Conservation (phyloP, 2,888 invertebrate genomes). For the Meandrusa payeni region DNA sequence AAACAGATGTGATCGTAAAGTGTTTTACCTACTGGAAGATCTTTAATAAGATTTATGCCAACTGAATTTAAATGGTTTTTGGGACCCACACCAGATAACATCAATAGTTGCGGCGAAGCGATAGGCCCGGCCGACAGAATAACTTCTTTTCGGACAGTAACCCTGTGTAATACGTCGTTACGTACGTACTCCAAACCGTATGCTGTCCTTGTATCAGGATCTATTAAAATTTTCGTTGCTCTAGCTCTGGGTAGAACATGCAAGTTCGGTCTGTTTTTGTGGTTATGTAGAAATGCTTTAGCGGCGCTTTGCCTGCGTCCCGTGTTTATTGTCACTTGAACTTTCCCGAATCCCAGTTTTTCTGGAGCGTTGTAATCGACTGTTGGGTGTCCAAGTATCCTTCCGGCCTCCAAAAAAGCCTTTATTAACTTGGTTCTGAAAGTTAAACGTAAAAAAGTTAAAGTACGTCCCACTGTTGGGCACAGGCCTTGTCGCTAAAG, state of each 20-base stretch:
- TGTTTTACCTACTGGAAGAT: constrained; percentile 85
- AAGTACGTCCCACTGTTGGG: no score
- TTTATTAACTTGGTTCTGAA: constrained; percentile 55
- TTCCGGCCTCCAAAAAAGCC: constrained; percentile 82
- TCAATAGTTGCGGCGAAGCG: constrained; percentile 93
- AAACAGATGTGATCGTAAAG: constrained; percentile 83
- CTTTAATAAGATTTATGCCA: constrained; percentile 80
- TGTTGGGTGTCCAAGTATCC: constrained; percentile 83
- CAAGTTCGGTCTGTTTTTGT: constrained; percentile 82
- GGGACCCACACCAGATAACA: constrained; percentile 89
- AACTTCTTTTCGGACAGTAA: constrained; percentile 87
- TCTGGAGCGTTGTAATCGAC: constrained; percentile 85
- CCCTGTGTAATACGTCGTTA: constrained; percentile 64
- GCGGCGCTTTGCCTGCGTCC: constrained; percentile 85
- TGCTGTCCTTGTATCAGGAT: constrained; percentile 81
- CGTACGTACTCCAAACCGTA: constrained; percentile 85
- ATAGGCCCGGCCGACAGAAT: constrained; percentile 93
- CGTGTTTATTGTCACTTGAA: constrained; percentile 81
- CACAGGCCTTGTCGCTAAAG: no score
- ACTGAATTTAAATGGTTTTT: constrained; percentile 72
- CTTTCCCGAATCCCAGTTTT: constrained; percentile 83
- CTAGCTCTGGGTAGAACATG: constrained; percentile 83
- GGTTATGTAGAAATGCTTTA: constrained; percentile 82
- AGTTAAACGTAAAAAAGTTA: neutral
- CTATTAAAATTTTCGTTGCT: constrained; percentile 84